Base-by-base conservation (phyloP, 92 coral and sea anemone species). In the Zoanthus solanderi region DNA sequence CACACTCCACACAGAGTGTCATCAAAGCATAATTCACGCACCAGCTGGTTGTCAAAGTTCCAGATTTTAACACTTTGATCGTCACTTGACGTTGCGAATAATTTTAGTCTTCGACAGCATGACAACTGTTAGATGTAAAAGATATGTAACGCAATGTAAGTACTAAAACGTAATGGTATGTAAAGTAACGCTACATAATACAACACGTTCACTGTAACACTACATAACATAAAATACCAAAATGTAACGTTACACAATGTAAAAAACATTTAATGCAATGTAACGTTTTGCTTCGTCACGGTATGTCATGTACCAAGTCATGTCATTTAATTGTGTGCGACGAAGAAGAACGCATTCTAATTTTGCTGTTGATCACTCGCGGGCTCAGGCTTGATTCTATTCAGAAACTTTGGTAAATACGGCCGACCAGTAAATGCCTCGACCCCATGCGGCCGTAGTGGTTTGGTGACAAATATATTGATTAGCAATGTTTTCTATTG, bases 21-120 rank as follows among this genome's bases (percentile, higher is more conserved):
- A 72, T 97, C 99, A 52, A 97, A 97, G 68, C 92, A 94, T 71
- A 97, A 76, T 78, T 97, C 99, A 9, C 98, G 84, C 0, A 97
- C 92, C 0, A 97, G 96, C 83, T 95, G 98, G 71, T 96, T 96
- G 78, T 92, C 93, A n/a, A 76, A 72, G 94, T 92, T 95, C 99
- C 99, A 97, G 83, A 97, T 86, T 83, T 94, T 95, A 66, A 97
- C 96, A 45, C 94, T 89, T 52, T 92, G 92, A 83, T 97, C 99
- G 79, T 95, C 91, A 46, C 99, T 97, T 9, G 99, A 95, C 3
- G 99, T 97, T 61, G 99, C 99, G 52, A 97, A 97, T n/a, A 97
- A 72, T 57, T 92, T 89, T n/a, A 97, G 91, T 0, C 85, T 71
- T 6, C 98, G 91, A 76, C 99, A 97, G 50, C 98, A 83, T 1